phyloP scores from a whole-genome alignment of 1,140 invertebrate species.

The Paraescarpia echinospica region DNA sequence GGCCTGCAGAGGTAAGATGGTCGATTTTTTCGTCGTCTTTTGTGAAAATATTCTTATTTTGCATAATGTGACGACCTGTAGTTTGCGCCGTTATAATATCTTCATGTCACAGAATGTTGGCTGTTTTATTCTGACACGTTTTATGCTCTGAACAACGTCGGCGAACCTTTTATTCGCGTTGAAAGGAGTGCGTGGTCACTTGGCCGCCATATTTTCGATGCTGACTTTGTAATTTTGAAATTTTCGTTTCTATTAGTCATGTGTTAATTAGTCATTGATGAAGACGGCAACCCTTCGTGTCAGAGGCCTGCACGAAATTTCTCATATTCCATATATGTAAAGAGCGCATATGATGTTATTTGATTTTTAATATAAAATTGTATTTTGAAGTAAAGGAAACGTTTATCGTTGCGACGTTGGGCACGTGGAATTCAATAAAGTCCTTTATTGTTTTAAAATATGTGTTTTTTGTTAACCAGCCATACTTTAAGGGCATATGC shows the following conservation, averaged over 20 bases:
- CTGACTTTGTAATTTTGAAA: conserved; percentile 1
- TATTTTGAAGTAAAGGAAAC: background rate
- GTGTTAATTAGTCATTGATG: background rate
- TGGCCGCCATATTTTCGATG: background rate
- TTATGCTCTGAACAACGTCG: background rate
- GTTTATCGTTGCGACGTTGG: background rate
- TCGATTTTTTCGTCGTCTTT: background rate
- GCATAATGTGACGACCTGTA: background rate
- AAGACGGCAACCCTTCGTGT: background rate
- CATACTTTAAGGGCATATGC: background rate
- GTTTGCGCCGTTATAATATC: background rate
- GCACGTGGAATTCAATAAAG: background rate
- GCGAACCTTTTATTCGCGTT: background rate
- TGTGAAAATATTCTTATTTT: background rate
- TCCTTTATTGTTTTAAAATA: background rate
- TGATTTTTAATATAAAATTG: background rate
- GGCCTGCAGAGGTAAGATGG: conserved; percentile 3
- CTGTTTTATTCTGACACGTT: background rate
- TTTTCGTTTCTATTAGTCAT: background rate
- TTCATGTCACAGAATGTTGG: background rate
- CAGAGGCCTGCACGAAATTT: background rate
- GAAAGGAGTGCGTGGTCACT: background rate
- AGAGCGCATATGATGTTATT: background rate
- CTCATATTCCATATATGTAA: background rate
- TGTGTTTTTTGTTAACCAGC: background rate